A percentile compares a stretch with the other conserved stretches of the same genome.
These are phyloP conservation scores for Diaperis boleti DNA, from an alignment of 2,888 invertebrate species.

Conservation along the genomic window DNA sequence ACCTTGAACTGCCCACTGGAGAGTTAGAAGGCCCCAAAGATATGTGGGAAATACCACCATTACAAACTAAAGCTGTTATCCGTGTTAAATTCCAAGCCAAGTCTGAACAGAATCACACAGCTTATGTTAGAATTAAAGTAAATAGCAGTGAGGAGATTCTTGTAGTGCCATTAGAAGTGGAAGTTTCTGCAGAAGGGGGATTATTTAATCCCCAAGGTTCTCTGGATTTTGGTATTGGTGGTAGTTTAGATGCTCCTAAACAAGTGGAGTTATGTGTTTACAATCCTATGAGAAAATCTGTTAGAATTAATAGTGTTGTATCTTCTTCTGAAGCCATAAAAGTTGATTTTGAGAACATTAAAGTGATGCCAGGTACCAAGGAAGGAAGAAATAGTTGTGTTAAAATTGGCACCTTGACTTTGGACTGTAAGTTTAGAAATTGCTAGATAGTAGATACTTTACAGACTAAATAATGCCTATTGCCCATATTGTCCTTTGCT, in stretches of 20 bases:
- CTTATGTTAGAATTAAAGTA: slow-evolving; percentile 84
- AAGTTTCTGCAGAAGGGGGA: slow-evolving; percentile 77
- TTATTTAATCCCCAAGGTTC: slow-evolving; percentile 82
- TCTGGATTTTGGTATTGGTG: slow-evolving; percentile 86
- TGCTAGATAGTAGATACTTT: too few relatives aligned
- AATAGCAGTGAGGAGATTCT: slow-evolving; percentile 77
- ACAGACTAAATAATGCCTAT: too few relatives aligned
- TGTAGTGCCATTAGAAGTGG: slow-evolving; percentile 87
- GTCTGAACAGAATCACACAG: slow-evolving; percentile 84
- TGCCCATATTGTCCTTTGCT: too few relatives aligned
- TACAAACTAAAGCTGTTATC: slow-evolving; percentile 88
- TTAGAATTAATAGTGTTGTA: slow-evolving; percentile 74
- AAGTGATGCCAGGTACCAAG: slow-evolving; percentile 75
- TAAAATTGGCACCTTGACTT: slow-evolving; percentile 76
- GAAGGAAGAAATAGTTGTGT: slow-evolving; percentile 62
- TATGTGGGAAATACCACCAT: slow-evolving; percentile 93
- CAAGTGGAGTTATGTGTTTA: slow-evolving; percentile 73
- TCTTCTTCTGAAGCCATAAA: slow-evolving; percentile 76
- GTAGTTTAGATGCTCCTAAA: slow-evolving; percentile 76
- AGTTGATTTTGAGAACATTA: slow-evolving; percentile 76
- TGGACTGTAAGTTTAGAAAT: slow-evolving; percentile 79
- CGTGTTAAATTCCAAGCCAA: slow-evolving; percentile 84
- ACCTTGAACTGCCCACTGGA: slow-evolving; percentile 86
- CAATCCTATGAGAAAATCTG: slow-evolving; percentile 75
- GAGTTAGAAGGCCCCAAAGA: slow-evolving; percentile 83